These are phyloP conservation scores for Flexamia atlantica DNA, from an alignment of 2,888 invertebrate species.

Conservation along the genomic window DNA sequence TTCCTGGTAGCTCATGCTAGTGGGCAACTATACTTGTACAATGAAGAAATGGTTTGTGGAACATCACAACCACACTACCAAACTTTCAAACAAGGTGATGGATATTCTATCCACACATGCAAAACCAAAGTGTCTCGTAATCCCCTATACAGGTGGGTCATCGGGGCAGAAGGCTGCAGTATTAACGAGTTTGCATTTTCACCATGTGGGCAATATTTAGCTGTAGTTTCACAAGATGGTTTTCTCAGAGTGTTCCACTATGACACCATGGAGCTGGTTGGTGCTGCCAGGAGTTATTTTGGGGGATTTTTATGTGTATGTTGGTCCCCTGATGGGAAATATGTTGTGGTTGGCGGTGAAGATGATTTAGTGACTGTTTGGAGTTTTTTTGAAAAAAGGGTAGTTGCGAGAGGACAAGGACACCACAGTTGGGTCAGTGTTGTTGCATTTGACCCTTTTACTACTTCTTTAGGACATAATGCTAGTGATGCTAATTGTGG, in stretches of 20 bases:
- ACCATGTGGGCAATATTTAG: conserved; percentile 94
- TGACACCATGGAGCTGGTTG: conserved; percentile 97
- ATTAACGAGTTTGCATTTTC: conserved; percentile 99
- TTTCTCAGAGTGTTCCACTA: conserved; percentile 97
- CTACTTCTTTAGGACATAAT: conserved; percentile 77
- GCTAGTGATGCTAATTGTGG: conserved; percentile 64
- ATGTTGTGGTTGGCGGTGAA: conserved; percentile 98
- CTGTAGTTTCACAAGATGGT: conserved; percentile 96
- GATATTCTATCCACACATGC: conserved; percentile 96
- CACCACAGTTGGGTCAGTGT: conserved; percentile 99
- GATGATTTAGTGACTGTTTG: conserved; percentile 99
- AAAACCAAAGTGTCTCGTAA: conserved; percentile 98
- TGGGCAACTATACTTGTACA: conserved; percentile 98
- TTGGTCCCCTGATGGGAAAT: conserved; percentile 98
- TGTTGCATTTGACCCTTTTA: conserved; percentile 95
- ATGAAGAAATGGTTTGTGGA: conserved; percentile 95
- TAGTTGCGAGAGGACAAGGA: conserved; percentile 98
- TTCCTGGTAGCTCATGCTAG: conserved; percentile 97
- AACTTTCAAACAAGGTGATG: conserved; percentile 95
- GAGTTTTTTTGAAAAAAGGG: conserved; percentile 94
- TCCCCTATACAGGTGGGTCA: conserved; percentile 94
- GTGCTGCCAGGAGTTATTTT: conserved; percentile 97
- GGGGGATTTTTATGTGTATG: conserved; percentile 98
- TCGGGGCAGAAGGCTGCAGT: conserved; percentile 87
- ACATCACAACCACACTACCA: conserved; percentile 96